Evolutionary conservation across 2,888 invertebrate species (phyloP), one percentile per base, ranked within the genome.

Genomic region (Melanophora roralis): DNA sequence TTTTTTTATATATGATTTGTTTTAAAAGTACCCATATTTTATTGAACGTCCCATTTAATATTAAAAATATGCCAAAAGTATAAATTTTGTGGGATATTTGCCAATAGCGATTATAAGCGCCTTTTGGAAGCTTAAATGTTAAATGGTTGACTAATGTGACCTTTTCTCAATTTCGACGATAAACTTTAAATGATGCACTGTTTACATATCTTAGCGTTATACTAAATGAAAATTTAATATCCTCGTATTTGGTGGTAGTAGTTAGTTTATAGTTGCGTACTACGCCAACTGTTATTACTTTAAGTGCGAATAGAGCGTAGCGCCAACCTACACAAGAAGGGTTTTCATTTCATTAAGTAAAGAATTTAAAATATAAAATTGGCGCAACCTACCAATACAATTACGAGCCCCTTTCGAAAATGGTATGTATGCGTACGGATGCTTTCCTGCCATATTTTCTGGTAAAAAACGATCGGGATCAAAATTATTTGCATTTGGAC

Each of bases 361-460:
- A 27, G n/a, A n/a, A n/a, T n/a, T n/a, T 14, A 3, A 21, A 16
- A 5, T 12, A 32, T 34, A 53, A 43, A 16, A 23, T 9, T 38
- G 21, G n/a, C 1, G 14, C 32, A 9, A 45, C 65, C 73, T 75
- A 85, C 85, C 85, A 49, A 86, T 83, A 27, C 86, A 86, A 75
- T 84, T 85, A 1, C 87, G 79, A 0, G 73, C 32, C 12, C 87
- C 86, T 21, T 84, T 85, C 3, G 85, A 84, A 72, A 87, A 87
- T 9, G 87, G 86, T 40, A 86, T 82, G 65, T 75, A 86, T 0
- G 85, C 82, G 64, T 83, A 84, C 0, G 85, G 78, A 78, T 86
- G 85, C 53, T 76, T 84, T 1, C 45, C 53, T 7, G 43, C 51
- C 1, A 84, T 40, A 45, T 84, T 84, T 36, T 81, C 81, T 0